Base-by-base conservation (phyloP, 1,140 invertebrate genomes). In the Rhagoletis pomonella region DNA sequence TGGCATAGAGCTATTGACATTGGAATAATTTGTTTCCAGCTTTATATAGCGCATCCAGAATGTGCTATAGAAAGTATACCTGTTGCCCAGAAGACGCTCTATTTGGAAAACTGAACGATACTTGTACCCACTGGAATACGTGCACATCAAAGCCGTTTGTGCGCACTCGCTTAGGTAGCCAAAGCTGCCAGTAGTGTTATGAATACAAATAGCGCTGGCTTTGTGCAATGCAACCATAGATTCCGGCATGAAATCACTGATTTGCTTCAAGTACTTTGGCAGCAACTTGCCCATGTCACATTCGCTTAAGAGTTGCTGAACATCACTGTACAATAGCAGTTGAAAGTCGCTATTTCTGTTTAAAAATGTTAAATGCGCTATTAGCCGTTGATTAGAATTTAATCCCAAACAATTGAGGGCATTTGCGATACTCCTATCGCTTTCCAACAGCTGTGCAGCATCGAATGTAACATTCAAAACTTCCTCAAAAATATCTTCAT, bases 101-200 rank as follows among this genome's bases (percentile, higher is more conserved):
- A 89, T 55, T 89, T 90, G 7, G 88, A 89, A 69, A 89, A 90
- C 64, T 89, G 88, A 6, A 88, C 65, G 50, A 59, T 88, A 55
- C 88, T 88, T 44, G 88, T 88, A 17, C 17, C 19, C n/a, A 9
- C 19, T 50, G 0, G n/a, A 67, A 87, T 90, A 91, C 7, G 88
- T 90, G 87, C 91, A 92, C 59, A 92, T 91, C 50, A 92, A 58
- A 86, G 89, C 90, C 3, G 91, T 91, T 55, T 90, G 89, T 10
- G 91, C 89, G 7, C 91, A 92, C 81, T 92, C 91, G 85, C 90
- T 90, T 44, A 92, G 87, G 17, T 92, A 91, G 58, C n/a, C 73
- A 65, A 87, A 85, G 19, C 19, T 65, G 9, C 89, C 60, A 4
- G 89, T 91, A 0, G 86, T 77, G 59, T 92, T 92, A 10, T 88